These are phyloP conservation scores for Rissa tridactyla DNA, from an alignment of 2,113 vertebrate genomes.

Conservation along the genomic window DNA sequence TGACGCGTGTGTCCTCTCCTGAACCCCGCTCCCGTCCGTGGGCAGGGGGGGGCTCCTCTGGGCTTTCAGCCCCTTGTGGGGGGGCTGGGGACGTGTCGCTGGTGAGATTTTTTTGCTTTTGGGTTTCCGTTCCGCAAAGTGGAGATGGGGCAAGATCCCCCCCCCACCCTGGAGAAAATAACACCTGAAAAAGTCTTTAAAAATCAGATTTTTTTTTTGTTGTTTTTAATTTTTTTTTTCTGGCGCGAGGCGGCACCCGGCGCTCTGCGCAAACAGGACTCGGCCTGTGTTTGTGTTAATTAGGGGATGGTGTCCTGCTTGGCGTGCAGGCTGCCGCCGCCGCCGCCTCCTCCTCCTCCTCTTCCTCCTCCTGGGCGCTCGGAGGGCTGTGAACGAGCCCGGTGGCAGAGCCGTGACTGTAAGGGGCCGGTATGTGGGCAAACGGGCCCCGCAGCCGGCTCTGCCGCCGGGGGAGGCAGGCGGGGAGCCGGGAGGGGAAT, in stretches of 20 bases:
- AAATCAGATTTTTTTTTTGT: not conserved
- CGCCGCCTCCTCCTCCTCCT: not conserved
- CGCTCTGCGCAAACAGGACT: not conserved
- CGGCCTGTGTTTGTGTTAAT: too few species aligned
- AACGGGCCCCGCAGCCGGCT: not conserved
- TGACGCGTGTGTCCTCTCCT: not conserved
- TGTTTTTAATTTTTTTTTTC: not conserved
- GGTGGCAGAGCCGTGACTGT: not conserved
- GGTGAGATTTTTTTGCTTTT: not conserved
- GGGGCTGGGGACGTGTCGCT: not conserved
- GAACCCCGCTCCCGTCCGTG: rapidly evolving
- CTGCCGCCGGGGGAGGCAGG: not conserved
- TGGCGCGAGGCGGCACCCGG: not conserved
- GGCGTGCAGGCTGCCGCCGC: not conserved
- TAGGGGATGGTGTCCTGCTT: too few species aligned
- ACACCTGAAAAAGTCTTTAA: not conserved
- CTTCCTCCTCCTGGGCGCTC: not conserved
- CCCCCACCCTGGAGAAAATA: not conserved
- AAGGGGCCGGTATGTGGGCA: not conserved
- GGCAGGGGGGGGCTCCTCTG: rapidly evolving
- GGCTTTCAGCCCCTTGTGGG: not conserved
- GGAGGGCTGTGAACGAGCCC: not conserved
- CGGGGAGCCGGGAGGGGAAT: not conserved
- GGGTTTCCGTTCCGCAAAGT: not conserved
- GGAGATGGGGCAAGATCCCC: not conserved